These are phyloP conservation scores for Lophotis ruficrista DNA, from an alignment of 2,113 vertebrate genomes.

Conservation along the genomic window DNA sequence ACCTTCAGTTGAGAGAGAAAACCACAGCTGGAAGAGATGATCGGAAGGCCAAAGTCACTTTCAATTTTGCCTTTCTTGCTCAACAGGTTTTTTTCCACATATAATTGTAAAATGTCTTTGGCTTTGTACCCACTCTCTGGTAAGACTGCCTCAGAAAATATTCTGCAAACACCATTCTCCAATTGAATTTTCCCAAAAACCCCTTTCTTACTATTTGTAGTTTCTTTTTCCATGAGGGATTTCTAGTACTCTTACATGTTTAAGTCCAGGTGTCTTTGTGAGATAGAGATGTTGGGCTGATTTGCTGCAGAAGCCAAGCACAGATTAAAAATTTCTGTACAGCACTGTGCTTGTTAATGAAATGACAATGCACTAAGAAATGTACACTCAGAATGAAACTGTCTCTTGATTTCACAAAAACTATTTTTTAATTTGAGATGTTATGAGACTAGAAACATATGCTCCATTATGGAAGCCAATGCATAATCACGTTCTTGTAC, in stretches of 20 bases:
- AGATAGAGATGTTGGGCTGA: neutral
- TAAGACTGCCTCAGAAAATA: neutral
- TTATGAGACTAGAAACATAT: neutral
- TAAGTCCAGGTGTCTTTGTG: neutral
- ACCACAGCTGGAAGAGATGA: neutral
- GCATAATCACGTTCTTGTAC: neutral
- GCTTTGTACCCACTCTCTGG: neutral
- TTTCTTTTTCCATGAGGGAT: constrained; percentile 25
- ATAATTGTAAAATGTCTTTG: neutral
- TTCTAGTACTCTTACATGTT: constrained; percentile 30
- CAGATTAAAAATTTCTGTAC: neutral
- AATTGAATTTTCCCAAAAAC: constrained; percentile 28
- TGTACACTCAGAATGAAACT: neutral
- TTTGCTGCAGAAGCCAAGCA: constrained; percentile 25
- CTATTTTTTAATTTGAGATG: neutral
- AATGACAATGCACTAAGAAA: neutral
- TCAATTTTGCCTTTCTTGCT: neutral
- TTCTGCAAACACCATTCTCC: neutral
- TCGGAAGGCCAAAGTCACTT: neutral
- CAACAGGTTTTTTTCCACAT: neutral
- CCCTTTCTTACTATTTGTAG: neutral
- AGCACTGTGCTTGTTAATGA: neutral
- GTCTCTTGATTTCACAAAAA: constrained; percentile 20
- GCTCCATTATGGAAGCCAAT: neutral
- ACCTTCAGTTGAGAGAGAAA: neutral